These are phyloP conservation scores for Platorchestia sp. DNA, from an alignment of 1,140 invertebrate species.

Conservation along the genomic window DNA sequence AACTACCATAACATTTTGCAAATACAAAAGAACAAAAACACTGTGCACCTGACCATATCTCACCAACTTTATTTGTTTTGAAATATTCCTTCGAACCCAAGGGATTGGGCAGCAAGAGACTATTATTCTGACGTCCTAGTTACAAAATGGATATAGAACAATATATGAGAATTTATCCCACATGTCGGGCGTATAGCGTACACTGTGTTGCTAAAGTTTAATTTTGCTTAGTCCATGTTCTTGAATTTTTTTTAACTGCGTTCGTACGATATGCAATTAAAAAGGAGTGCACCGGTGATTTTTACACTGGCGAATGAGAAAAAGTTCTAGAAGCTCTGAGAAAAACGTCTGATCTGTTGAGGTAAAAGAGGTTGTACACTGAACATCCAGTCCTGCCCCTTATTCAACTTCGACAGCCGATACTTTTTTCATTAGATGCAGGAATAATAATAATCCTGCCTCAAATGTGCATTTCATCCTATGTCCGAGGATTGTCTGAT, in stretches of 20 bases:
- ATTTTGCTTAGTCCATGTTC: neutral
- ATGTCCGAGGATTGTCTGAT: neutral
- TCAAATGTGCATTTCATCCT: neutral
- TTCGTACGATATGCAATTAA: neutral
- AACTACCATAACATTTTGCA: no score
- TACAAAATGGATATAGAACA: neutral
- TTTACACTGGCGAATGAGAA: neutral
- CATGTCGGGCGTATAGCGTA: neutral
- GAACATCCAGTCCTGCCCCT: neutral
- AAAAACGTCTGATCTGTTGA: neutral
- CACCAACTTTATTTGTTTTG: neutral
- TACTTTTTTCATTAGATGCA: neutral
- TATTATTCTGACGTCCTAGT: neutral
- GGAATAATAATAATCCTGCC: neutral
- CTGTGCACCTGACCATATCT: neutral
- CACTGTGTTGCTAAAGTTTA: neutral
- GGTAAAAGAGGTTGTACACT: neutral
- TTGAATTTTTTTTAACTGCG: neutral
- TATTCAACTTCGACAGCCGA: neutral
- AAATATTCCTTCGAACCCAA: neutral
- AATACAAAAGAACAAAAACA: neutral
- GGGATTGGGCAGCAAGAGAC: neutral
- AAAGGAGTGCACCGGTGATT: neutral
- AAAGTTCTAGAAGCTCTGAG: neutral
- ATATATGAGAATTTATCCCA: neutral